A percentile compares a stretch with the other conserved stretches of the same genome.
These are phyloP conservation scores for Sciurus vulgaris DNA, from an alignment of 2,797 vertebrate genomes.

Conservation along the genomic window DNA sequence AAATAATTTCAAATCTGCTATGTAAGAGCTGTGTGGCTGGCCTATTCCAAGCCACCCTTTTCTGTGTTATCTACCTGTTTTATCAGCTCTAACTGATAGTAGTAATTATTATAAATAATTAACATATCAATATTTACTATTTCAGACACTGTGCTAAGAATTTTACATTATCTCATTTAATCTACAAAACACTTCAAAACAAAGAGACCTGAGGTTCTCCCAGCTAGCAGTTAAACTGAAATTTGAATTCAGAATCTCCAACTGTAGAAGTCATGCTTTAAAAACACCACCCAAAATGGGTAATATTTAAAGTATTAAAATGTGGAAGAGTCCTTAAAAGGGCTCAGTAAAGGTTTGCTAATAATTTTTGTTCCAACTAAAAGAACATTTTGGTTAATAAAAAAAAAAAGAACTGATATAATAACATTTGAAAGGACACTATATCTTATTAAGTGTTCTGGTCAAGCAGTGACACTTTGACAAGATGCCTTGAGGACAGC, in stretches of 20 bases:
- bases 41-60: background rate
- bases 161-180: constrained; percentile 28
- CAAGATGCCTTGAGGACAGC: background rate
- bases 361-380: background rate
- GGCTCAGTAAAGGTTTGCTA: background rate
- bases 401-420: background rate
- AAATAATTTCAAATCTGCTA: background rate
- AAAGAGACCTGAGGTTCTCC: background rate
- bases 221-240: background rate
- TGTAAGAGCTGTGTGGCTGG: background rate
- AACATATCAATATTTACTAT: background rate
- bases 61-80: background rate
- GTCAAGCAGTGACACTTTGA: background rate
- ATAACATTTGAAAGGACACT: background rate
- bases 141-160: background rate
- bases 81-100: background rate
- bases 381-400: background rate
- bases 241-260: background rate
- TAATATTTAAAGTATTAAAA: background rate
- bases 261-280: background rate
- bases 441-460: background rate
- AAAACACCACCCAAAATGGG: background rate
- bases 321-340: background rate
- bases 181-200: background rate
- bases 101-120: background rate